Conservation (phyloP, 2,888 invertebrate genomes). For the Lepetodrilus schrolli region DNA sequence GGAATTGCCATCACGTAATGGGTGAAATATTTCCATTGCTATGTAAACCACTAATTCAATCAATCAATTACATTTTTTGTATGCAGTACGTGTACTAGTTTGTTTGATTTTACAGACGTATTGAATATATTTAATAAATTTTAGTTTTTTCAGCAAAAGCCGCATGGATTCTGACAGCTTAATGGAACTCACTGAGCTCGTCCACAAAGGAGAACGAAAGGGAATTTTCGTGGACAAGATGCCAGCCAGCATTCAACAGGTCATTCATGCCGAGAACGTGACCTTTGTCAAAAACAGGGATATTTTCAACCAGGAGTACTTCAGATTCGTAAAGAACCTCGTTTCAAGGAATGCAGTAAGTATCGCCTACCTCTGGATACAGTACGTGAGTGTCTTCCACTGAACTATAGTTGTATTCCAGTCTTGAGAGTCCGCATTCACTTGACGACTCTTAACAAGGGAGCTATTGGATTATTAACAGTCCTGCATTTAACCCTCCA, state of each 20-base stretch:
- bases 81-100: too few relatives aligned
- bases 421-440: too few relatives aligned
- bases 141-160: conserved; percentile 47
- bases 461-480: too few relatives aligned
- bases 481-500: too few relatives aligned
- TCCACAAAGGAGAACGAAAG: conserved; percentile 76
- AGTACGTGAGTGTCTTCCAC: too few relatives aligned
- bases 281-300: conserved; percentile 77
- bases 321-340: conserved; percentile 74
- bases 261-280: conserved; percentile 76
- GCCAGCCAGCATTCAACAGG: conserved; percentile 74
- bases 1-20: too few relatives aligned
- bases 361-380: neutral
- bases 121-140: neutral
- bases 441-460: too few relatives aligned
- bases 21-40: too few relatives aligned
- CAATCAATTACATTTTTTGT: too few relatives aligned
- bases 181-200: conserved; percentile 76
- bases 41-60: too few relatives aligned
- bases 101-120: too few relatives aligned
- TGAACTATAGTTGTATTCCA: too few relatives aligned
- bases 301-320: conserved; percentile 76
- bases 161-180: conserved; percentile 74
- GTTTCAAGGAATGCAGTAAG: conserved; percentile 59
- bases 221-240: conserved; percentile 75